Conservation (phyloP, 1,140 invertebrate genomes). For the Meloidogyne floridensis region DNA sequence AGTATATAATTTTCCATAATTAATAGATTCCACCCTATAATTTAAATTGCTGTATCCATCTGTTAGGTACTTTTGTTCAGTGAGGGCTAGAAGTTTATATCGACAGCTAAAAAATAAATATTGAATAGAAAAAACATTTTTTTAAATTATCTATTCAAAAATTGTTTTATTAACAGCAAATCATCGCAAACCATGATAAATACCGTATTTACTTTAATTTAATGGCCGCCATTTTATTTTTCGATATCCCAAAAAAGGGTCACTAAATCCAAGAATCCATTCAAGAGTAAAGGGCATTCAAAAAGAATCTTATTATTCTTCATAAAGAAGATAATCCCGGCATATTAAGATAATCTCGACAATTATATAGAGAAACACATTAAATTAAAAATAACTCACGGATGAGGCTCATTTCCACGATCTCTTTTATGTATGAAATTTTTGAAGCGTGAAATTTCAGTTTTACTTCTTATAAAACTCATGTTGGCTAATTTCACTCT, state of each 20-base stretch:
- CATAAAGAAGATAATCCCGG: too few species aligned
- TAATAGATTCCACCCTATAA: slow-evolving; percentile 10
- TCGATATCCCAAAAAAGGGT: too few species aligned
- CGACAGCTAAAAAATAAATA: background rate
- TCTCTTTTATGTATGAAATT: background rate
- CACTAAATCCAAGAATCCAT: too few species aligned
- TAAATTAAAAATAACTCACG: background rate
- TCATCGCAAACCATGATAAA: too few species aligned
- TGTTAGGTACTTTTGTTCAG: background rate
- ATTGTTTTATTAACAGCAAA: too few species aligned
- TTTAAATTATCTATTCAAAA: too few species aligned
- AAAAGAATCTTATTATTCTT: too few species aligned
- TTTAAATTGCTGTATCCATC: slow-evolving; percentile 13
- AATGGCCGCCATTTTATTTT: too few species aligned
- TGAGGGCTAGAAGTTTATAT: background rate
- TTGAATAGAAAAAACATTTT: background rate
- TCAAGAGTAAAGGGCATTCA: too few species aligned
- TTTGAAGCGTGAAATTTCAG: background rate
- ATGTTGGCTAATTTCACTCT: background rate
- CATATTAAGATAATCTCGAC: too few species aligned
- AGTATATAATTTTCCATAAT: slow-evolving; percentile 11
- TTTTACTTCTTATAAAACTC: background rate
- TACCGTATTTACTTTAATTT: too few species aligned
- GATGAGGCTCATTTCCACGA: background rate
- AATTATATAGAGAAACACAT: too few species aligned